Evolutionary conservation across 2,113 vertebrate species (phyloP).

Genomic region (Bungarus multicinctus): DNA sequence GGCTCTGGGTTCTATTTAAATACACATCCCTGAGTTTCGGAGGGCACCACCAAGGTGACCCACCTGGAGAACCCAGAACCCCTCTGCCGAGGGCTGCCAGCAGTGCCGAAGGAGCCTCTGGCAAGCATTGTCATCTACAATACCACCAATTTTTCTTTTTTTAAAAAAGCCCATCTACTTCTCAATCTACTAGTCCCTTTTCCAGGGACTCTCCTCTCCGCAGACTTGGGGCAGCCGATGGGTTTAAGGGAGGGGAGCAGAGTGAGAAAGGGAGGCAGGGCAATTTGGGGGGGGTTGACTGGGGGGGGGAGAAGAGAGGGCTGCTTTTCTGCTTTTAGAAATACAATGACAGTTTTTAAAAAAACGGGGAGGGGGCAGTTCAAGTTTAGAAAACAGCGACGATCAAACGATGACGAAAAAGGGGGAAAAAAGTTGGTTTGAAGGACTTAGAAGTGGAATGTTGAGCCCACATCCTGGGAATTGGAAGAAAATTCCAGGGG

Average conservation of each 20-base stretch:
- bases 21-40: conserved; percentile 85
- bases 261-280: conserved; percentile 11
- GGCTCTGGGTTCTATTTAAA: conserved; percentile 74
- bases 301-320: too few species aligned
- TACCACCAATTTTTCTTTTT: too few species aligned
- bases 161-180: conserved; percentile 42
- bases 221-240: conserved; percentile 41
- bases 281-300: background rate
- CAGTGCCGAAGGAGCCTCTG: background rate
- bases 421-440: conserved; percentile 57
- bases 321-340: conserved; percentile 46
- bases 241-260: conserved; percentile 63
- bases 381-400: conserved; percentile 57
- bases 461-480: accelerated
- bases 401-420: background rate
- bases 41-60: conserved; percentile 54
- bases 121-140: conserved; percentile 52
- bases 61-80: conserved; percentile 62
- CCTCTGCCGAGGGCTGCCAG: conserved; percentile 38
- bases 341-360: conserved; percentile 44
- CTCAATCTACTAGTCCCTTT: conserved; percentile 47
- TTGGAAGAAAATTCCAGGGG: accelerated
- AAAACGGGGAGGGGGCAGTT: conserved; percentile 61
- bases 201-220: conserved; percentile 40
- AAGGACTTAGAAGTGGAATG: conserved; percentile 58